Base-by-base conservation (phyloP, 2,113 vertebrate species). In the Cololabis saira region DNA sequence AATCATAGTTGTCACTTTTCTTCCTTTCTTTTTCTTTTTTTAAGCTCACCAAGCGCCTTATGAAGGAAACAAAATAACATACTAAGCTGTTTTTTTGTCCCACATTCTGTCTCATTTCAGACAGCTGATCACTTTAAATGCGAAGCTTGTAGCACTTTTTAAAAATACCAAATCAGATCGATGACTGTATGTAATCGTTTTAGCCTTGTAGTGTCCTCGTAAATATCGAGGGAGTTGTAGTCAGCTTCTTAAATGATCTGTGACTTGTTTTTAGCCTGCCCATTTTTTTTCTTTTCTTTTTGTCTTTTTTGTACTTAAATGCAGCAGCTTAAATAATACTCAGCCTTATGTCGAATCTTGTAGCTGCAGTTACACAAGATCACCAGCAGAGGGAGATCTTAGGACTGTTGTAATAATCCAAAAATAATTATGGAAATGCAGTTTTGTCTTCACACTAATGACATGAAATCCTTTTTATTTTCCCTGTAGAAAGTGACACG, bases 31-130 rank as follows among this genome's bases (percentile, higher is more conserved):
- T 76, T 61, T 61, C 71, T n/a, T 14, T 48, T 82, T 82, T 85
- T 70, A 82, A 48, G 51, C 51, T 89, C 84, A 88, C 85, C 13
- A 83, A 89, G 83, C 88, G 87, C 89, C 90, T 92, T 87, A 87
- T 61, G 62, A 88, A 83, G 80, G 80, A 86, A 76, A 55, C 18
- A 12, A 61, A 62, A 71, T 30, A 64, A 53, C 76, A 58, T 72
- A 67, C 50, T 56, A 58, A 52, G 66, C 70, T 50, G 57, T 49
- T 56, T 61, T n/a, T 52, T 41, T 37, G 51, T 67, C 61, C 61
- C 72, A 47, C 75, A 49, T 65, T 58, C 73, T 75, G 79, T 84
- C 81, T 84, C 27, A 54, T 68, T 74, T 40, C 63, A 83, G 78
- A 86, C 80, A 40, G 66, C 64, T n/a, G 60, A 80, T 86, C 75